Base-by-base conservation (phyloP, 2,888 invertebrate genomes). In the Melitaea athalia region DNA sequence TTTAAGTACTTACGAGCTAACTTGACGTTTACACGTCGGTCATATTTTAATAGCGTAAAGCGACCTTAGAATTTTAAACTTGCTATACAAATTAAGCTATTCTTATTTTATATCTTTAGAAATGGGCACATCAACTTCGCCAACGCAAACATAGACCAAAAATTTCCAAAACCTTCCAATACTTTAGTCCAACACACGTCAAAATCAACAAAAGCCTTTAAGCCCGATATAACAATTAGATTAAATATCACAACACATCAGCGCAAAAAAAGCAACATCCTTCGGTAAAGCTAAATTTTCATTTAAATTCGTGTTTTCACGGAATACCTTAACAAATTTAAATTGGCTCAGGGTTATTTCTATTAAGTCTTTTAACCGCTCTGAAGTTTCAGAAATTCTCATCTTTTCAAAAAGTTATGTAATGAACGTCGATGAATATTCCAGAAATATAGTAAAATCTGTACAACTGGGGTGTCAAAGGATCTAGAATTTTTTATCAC, bases 161-260 rank as follows among this genome's bases (percentile, higher is more conserved):
- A 64, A 43, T 15, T 47, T 60, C 50, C 63, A 63, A 63, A 52
- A 67, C 4, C 33, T 47, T 62, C 60, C 55, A 67, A 67, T 64
- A 64, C 64, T 47, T 24, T 7, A 61, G 47, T 43, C 60, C 61
- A 42, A 45, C 61, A 59, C 53, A 81, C 75, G 69, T 74, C 73
- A 85, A 82, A 84, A 81, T 82, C 86, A 88, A 88, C 87, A 87
- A 76, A 86, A 86, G 87, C 88, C 74, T 72, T 77, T 52, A 86
- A 86, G 87, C 85, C 65, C 62, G 55, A 59, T 68, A 69, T 70
- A 73, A 67, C 70, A 71, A 79, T 79, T 84, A 80, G 76, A 78
- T 79, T 81, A 81, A 84, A 85, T 89, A 89, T 90, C 89, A 90
- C 90, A 90, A 88, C 84, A 88, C 81, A 79, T 83, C 81, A 85